Evolutionary conservation across 1,140 invertebrate genomes (phyloP), one percentile per base, ranked within the genome.

Genomic region (Anthonomus grandis): DNA sequence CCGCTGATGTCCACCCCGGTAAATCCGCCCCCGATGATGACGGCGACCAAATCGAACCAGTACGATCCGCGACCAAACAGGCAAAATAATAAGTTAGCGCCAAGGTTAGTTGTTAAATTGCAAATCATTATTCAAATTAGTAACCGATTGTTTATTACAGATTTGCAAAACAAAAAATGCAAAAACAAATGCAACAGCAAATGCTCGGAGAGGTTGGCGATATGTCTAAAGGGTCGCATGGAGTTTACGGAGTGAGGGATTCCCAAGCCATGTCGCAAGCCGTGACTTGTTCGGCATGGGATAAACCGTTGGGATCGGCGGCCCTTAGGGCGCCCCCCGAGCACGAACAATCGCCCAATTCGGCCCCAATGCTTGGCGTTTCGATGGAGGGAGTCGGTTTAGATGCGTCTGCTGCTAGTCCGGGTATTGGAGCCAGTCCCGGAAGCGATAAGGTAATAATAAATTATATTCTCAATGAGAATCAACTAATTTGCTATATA

Each of bases 211-310:
- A 80, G 17, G 64, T 74, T 3, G 68, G 69, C 12, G 77, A 79
- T 19, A 70, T 75, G 60, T 71, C 74, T 61, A 77, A 76, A 60
- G 63, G 23, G 9, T 13, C 24, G 5, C 62, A 75, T 22, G 64
- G 66, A 64, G 64, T 69, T 37, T 75, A 74, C 57, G 72, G 70
- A 17, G 49, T 72, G 18, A 80, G 80, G 65, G 79, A 80, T 38
- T 49, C 37, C 69, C 58, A 76, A 53, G 74, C 75, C 65, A 76
- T 78, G 52, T 62, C 83, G 1, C 81, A 85, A 2, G 83, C 86
- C 3, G 85, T 86, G 0, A 65, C 83, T 2, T 81, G 86, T 1
- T 92, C 89, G 72, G 90, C 90, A 9, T 93, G 90, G 90, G 87
- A 91, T 62, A 93, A 91, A 71, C 87, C 89, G 2, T 86, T 90